Evolutionary conservation across 2,888 invertebrate genomes (phyloP), one percentile per base, ranked within the genome.

Genomic region (Orchesella flavescens): DNA sequence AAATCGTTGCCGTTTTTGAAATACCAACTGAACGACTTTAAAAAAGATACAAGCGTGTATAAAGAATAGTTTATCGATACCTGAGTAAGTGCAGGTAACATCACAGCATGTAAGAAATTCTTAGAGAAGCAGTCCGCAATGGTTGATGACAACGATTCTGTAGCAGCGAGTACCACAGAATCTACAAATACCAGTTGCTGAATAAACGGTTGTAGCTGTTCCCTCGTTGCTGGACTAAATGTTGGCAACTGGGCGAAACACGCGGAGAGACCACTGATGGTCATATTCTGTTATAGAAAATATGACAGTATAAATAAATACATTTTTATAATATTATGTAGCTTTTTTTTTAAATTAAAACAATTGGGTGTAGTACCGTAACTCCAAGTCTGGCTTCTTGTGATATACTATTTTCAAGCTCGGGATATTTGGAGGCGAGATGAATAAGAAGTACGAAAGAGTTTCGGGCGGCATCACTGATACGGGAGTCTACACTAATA

Each of bases 201-300:
- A 19, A 84, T 83, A 55, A 88, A 87, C 15, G 88, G 86, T 21
- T 75, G 61, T 23, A 88, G 66, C 80, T 87, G 87, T 55, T 87
- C 86, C 3, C 59, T 71, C 10, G 83, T 68, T 17, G 80, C 87
- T 17, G 82, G 55, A 15, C 65, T 76, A 61, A 87, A 87, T 7
- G 88, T 88, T 53, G 88, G 87, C 57, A 88, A 78, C 71, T 87
- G 86, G 24, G 87, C 85, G 74, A 86, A 88, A 73, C 87, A 86
- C 9, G 88, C 88, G 15, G 86, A 86, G 7, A 87, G 82, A 19
- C 87, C 86, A 73, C 87, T 87, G 46, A 88, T 86, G 1, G 87
- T 85, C 66, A 88, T 84, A 57, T 87, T 87, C 88, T 88, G 57
- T n/a, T 4, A 10, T 7, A 55, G 1, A 19, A 63, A n/a, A 74